phyloP scores from a whole-genome alignment of 1,140 invertebrate genomes.

The Venustaconcha ellipsiformis region DNA sequence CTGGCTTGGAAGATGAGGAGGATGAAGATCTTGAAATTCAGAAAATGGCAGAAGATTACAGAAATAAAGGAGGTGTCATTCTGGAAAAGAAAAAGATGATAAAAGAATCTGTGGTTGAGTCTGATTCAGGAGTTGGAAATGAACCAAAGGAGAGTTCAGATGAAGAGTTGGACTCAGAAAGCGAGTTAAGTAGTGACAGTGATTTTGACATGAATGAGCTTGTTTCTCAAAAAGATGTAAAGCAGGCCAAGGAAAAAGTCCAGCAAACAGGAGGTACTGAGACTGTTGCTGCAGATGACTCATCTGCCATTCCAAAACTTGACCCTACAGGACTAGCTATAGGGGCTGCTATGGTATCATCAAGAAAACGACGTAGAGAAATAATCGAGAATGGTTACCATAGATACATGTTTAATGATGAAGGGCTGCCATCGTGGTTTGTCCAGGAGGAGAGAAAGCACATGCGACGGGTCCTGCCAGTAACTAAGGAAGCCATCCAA shows the following conservation, averaged over 20 bases:
- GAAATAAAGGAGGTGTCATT: slow-evolving; percentile 69
- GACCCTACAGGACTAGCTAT: slow-evolving; percentile 82
- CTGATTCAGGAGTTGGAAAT: slow-evolving; percentile 23
- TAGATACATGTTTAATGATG: slow-evolving; percentile 74
- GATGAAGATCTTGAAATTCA: slow-evolving; percentile 91
- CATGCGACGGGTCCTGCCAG: slow-evolving; percentile 82
- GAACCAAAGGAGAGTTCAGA: slow-evolving; percentile 39
- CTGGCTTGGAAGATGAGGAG: slow-evolving; percentile 83
- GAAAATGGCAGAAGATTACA: slow-evolving; percentile 79
- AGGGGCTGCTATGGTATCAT: slow-evolving; percentile 63
- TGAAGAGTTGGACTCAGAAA: slow-evolving; percentile 50
- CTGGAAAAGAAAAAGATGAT: slow-evolving; percentile 39
- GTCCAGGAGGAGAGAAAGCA: slow-evolving; percentile 92
- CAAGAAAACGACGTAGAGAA: slow-evolving; percentile 64
- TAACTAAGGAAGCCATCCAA: slow-evolving; percentile 77
- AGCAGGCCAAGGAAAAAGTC: slow-evolving; percentile 21
- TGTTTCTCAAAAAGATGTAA: slow-evolving; percentile 29
- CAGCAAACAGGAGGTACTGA: slow-evolving; percentile 74
- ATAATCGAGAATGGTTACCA: slow-evolving; percentile 66
- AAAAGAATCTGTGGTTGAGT: slow-evolving; percentile 45
- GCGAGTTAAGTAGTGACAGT: slow-evolving; percentile 36
- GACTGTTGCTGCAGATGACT: slow-evolving; percentile 70
- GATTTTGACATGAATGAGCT: slow-evolving; percentile 53
- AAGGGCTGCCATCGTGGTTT: slow-evolving; percentile 97
- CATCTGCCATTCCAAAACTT: slow-evolving; percentile 73